Evolutionary conservation across 1,140 invertebrate genomes (phyloP).

Genomic region (Ostrea edulis): DNA sequence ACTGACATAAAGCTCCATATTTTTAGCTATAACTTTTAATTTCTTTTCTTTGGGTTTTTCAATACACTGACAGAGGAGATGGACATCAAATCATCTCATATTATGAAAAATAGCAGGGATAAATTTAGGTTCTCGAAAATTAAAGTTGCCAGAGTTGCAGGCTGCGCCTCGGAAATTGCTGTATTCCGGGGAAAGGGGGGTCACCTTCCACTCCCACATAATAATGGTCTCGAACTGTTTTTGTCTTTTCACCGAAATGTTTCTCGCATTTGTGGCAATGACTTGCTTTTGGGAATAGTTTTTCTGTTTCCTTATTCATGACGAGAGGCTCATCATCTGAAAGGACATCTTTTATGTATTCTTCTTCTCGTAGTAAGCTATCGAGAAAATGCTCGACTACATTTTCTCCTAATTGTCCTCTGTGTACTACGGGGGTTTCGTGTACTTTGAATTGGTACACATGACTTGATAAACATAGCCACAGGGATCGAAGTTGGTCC

Average conservation of each 20-base stretch:
- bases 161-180: slow-evolving; percentile 46
- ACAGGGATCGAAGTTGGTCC: slow-evolving; percentile 6
- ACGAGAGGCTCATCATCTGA: slow-evolving; percentile 31
- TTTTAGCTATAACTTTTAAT: slow-evolving; percentile 74
- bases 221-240: slow-evolving; percentile 43
- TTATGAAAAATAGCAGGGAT: slow-evolving; percentile 73
- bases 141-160: too few species aligned
- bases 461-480: slow-evolving; percentile 48
- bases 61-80: slow-evolving; percentile 75
- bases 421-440: slow-evolving; percentile 37
- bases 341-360: slow-evolving; percentile 38
- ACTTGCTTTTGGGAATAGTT: slow-evolving; percentile 10
- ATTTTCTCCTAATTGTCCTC: slow-evolving; percentile 40
- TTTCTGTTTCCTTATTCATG: too few species aligned
- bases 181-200: slow-evolving; percentile 8
- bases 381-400: slow-evolving; percentile 46
- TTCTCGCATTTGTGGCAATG: slow-evolving; percentile 43
- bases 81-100: slow-evolving; percentile 76
- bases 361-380: slow-evolving; percentile 43
- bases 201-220: slow-evolving; percentile 48
- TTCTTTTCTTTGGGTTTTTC: slow-evolving; percentile 61
- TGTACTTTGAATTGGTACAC: slow-evolving; percentile 38
- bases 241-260: slow-evolving; percentile 25
- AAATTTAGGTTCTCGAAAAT: too few species aligned
- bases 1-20: slow-evolving; percentile 73